A percentile compares a stretch with the other conserved stretches of the same genome.
phyloP scores from a whole-genome alignment of 2,113 vertebrate species.

The Apus apus region DNA sequence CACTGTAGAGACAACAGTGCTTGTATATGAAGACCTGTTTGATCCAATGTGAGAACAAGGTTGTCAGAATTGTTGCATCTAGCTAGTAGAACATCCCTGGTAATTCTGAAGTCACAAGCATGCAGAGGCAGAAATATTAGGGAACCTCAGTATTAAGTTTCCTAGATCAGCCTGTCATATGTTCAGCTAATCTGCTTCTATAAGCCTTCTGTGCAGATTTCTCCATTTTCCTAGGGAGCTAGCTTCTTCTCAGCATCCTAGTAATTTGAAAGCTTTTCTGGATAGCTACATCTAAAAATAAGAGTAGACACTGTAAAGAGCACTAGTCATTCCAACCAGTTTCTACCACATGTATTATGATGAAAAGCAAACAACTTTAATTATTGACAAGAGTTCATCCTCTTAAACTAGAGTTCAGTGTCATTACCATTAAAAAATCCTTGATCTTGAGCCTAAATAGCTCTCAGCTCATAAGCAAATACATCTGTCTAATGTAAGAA shows the following conservation, averaged over 20 bases:
- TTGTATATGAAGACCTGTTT: neutral
- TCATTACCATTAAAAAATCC: neutral
- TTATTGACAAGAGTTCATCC: neutral
- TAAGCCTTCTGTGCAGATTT: neutral
- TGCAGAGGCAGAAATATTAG: neutral
- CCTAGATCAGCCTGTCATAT: neutral
- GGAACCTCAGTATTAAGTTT: neutral
- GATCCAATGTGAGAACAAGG: neutral
- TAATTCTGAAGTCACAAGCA: neutral
- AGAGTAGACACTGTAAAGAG: neutral
- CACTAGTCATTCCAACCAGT: neutral
- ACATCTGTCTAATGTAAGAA: neutral
- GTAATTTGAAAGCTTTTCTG: neutral
- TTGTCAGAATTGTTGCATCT: neutral
- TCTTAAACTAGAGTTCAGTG: neutral
- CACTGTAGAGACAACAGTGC: neutral
- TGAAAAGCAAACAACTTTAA: neutral
- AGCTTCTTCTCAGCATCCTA: neutral
- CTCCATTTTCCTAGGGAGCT: neutral
- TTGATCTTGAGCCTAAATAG: neutral
- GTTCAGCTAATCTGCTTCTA: neutral
- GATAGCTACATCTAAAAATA: neutral
- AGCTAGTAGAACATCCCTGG: neutral
- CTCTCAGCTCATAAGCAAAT: neutral
- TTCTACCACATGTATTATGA: neutral